Conservation (phyloP, 2,888 invertebrate genomes). For the Drosophila pseudotakahashii region DNA sequence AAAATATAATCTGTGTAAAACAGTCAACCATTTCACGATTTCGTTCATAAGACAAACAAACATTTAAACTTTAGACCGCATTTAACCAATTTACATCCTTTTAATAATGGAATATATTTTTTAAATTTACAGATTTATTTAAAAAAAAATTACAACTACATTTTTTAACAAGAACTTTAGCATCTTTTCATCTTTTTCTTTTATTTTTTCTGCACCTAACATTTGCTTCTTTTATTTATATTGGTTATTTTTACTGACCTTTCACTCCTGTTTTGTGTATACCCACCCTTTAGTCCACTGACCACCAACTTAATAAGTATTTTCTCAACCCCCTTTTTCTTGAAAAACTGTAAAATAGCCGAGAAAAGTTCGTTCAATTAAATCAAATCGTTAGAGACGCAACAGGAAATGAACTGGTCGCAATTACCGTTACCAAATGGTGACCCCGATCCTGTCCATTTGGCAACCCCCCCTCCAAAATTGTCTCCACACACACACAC, state of each 20-base stretch:
- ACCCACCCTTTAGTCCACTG: not conserved
- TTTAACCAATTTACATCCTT: too few species aligned
- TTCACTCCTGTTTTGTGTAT: not conserved
- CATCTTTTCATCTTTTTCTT: too few species aligned
- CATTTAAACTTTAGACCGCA: too few species aligned
- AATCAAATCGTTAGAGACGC: conserved; percentile 31
- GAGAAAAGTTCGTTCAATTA: conserved; percentile 28
- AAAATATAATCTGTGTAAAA: too few species aligned
- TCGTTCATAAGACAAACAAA: too few species aligned
- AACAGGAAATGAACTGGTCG: conserved; percentile 36
- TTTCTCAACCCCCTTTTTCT: not conserved
- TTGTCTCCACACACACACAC: not conserved
- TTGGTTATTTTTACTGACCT: not conserved
- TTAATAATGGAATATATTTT: too few species aligned
- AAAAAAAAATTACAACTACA: too few species aligned
- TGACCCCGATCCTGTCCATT: not conserved
- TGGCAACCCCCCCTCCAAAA: not conserved
- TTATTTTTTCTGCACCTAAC: too few species aligned
- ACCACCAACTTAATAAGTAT: conserved; percentile 1
- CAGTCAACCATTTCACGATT: too few species aligned
- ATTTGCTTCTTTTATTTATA: too few species aligned
- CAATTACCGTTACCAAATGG: conserved; percentile 18
- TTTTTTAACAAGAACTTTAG: too few species aligned
- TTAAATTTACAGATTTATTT: too few species aligned
- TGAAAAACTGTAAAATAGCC: conserved; percentile 17